A percentile compares a stretch with the other conserved stretches of the same genome.
Conservation (phyloP, 2,888 invertebrate genomes). For the Cantharis nigra region DNA sequence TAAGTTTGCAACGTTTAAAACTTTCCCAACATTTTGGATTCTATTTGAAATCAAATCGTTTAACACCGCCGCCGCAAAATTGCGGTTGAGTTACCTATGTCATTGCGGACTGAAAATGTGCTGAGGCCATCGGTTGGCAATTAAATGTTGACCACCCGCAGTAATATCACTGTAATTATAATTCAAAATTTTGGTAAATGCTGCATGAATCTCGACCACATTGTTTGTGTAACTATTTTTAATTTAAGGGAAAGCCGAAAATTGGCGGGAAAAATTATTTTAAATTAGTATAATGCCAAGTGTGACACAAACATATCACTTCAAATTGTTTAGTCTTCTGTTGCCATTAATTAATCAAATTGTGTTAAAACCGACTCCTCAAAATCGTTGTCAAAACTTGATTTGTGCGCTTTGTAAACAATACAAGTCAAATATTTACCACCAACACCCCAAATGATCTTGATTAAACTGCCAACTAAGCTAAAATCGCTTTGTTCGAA, state of each 20-base stretch:
- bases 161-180: constrained; percentile 13
- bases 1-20: not conserved
- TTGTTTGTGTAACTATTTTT: not conserved
- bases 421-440: constrained; percentile 17
- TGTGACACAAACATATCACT: constrained; percentile 42
- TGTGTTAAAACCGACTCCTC: constrained; percentile 32
- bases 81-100: constrained; percentile 21
- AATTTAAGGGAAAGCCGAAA: not conserved
- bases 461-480: not conserved
- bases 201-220: constrained; percentile 11
- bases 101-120: constrained; percentile 12
- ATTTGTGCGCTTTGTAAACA: constrained; percentile 19
- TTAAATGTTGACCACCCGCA: constrained; percentile 6
- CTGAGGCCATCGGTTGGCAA: constrained; percentile 15
- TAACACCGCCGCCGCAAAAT: constrained; percentile 9
- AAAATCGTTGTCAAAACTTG: constrained; percentile 17
- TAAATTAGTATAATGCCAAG: constrained; percentile 24
- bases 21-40: not conserved
- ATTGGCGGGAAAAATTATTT: not conserved
- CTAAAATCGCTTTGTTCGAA: not conserved
- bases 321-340: constrained; percentile 39
- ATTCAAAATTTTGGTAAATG: constrained; percentile 3
- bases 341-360: constrained; percentile 42
- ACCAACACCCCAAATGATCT: constrained; percentile 1
- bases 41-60: constrained; percentile 14